phyloP scores from a whole-genome alignment of 2,797 vertebrate species.

The Acipenser ruthenus region DNA sequence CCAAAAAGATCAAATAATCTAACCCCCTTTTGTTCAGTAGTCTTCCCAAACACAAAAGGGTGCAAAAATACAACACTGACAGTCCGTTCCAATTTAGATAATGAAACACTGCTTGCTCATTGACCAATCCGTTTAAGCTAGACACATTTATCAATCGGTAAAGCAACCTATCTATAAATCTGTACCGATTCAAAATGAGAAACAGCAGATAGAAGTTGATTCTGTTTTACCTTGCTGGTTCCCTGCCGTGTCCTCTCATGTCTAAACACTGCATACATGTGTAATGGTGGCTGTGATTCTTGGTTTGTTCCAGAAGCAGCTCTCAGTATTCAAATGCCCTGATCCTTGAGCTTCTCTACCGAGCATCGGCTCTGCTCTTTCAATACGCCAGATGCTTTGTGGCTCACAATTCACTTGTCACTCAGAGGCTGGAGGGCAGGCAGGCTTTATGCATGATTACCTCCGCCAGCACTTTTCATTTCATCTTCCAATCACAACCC shows the following conservation, averaged over 20 bases:
- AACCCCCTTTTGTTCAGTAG: background rate
- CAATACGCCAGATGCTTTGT: background rate
- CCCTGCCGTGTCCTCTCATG: background rate
- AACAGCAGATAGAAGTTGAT: background rate
- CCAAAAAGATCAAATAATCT: background rate
- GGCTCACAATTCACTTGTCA: conserved; percentile 5
- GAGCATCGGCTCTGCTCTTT: background rate
- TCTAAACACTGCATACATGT: background rate
- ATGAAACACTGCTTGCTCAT: background rate
- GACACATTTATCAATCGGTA: background rate
- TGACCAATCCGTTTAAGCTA: background rate
- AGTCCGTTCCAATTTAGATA: background rate
- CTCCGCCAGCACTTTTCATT: background rate
- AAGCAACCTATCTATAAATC: too few relatives aligned
- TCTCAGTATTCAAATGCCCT: background rate
- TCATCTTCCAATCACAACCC: conserved; percentile 1
- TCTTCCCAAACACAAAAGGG: background rate
- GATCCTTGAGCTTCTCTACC: background rate
- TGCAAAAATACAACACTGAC: background rate
- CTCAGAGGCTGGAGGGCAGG: background rate
- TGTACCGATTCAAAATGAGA: background rate
- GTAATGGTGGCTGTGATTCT: background rate
- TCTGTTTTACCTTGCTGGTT: background rate
- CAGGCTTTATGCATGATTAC: background rate
- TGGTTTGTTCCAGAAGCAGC: background rate